Percentiles rank a stretch among this genome's conserved stretches.
These are phyloP conservation scores for Anarhynchus alexandrinus DNA, from an alignment of 2,113 vertebrate species.

Conservation along the genomic window DNA sequence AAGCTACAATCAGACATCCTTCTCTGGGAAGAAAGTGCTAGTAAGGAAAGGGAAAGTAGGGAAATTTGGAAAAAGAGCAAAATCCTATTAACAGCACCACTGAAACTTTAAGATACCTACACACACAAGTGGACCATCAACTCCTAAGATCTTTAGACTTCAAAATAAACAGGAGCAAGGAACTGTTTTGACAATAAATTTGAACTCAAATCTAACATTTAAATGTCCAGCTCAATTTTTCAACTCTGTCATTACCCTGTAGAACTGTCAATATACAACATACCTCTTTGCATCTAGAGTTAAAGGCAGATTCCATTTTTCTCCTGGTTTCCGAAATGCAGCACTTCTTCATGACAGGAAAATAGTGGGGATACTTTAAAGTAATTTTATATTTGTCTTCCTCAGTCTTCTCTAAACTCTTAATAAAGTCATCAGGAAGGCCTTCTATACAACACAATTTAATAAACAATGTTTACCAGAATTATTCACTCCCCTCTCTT, in stretches of 20 bases:
- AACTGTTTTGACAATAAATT: not conserved
- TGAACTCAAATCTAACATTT: not conserved
- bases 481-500: not conserved
- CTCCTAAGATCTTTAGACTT: not conserved
- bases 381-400: slow-evolving; percentile 83
- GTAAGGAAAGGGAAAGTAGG: not conserved
- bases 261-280: not conserved
- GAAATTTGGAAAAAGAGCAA: not conserved
- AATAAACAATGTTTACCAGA: not conserved
- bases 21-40: not conserved
- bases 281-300: slow-evolving; percentile 93
- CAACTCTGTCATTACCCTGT: not conserved
- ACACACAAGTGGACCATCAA: not conserved
- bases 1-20: not conserved
- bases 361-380: slow-evolving; percentile 93
- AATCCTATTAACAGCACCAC: not conserved
- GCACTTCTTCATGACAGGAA: slow-evolving; percentile 92
- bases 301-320: slow-evolving; percentile 90
- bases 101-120: not conserved
- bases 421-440: slow-evolving; percentile 86
- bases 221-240: not conserved
- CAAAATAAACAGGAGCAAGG: not conserved
- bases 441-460: slow-evolving; percentile 75
- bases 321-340: slow-evolving; percentile 87
- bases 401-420: slow-evolving; percentile 80